Percentiles rank a stretch among this genome's conserved stretches.
Conservation (phyloP, 2,888 invertebrate species). For the Thelaira solivaga region DNA sequence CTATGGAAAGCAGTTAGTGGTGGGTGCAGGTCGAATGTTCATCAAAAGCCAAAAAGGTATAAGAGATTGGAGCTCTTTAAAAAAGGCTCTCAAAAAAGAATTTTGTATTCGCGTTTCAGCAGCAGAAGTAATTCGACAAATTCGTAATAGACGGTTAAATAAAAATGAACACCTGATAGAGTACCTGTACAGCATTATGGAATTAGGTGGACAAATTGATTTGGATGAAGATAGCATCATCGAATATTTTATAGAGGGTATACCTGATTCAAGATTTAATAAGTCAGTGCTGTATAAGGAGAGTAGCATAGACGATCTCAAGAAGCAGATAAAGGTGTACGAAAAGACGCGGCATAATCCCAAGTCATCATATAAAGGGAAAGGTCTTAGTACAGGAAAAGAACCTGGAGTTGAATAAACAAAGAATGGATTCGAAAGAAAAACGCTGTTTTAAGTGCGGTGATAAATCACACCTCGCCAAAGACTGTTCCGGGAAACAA, state of each 20-base stretch:
- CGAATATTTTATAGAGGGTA: too few species aligned
- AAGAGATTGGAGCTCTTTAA: constrained; percentile 31
- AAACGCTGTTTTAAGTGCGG: constrained; percentile 4
- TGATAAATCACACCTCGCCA: not conserved
- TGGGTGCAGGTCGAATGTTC: not conserved
- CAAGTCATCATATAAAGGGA: not conserved
- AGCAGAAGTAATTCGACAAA: constrained; percentile 32
- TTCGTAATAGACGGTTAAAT: constrained; percentile 38
- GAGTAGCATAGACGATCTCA: not conserved
- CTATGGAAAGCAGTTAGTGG: constrained; percentile 42
- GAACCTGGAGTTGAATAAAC: not conserved
- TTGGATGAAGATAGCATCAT: constrained; percentile 42
- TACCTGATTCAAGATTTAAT: not conserved
- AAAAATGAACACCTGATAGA: constrained; percentile 37
- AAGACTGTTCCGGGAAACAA: not conserved
- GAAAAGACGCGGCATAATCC: not conserved
- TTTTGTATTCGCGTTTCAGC: constrained; percentile 30
- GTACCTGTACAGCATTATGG: constrained; percentile 49
- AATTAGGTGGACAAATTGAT: constrained; percentile 40
- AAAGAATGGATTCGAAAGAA: not conserved
- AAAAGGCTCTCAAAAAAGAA: constrained; percentile 28
- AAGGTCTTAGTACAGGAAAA: not conserved
- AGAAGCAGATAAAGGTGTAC: not conserved
- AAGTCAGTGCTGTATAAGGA: constrained; percentile 18
- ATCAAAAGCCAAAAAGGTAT: constrained; percentile 27